Base-by-base conservation (phyloP, 2,113 vertebrate species). In the Neopipo cinnamomea region DNA sequence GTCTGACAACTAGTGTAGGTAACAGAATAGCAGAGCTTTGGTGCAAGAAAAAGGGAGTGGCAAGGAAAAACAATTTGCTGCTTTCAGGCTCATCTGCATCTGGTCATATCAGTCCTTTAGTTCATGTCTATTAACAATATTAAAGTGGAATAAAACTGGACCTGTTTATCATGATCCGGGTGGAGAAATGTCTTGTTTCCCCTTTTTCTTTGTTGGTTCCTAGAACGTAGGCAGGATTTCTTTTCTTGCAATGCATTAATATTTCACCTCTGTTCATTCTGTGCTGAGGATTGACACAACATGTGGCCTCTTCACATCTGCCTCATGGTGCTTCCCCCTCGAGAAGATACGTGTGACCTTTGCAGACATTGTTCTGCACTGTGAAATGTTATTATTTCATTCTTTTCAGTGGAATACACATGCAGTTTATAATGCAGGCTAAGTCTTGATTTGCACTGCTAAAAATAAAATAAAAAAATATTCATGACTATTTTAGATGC, bases 231-330 rank as follows among this genome's bases (percentile, higher is more conserved):
- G 39, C 47, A 68, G 35, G 44, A 35, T 27, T 62, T 91, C 90
- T 83, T 88, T 77, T 42, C 27, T 83, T 77, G 41, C 28, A 76
- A 4, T 35, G n/a, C 72, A 44, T 95, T 88, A 84, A 37, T 94
- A 91, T 96, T 96, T 92, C 62, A 91, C 47, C 27, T 94, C 72
- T 88, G 3, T 76, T 90, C 68, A 19, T 88, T 71, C 61, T 83
- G 66, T 70, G 72, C 67, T 77, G 19, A 74, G 47, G 63, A 59
- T 1, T 88, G 83, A 71, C 8, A 28, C 82, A 93, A 95, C 68
- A 74, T 37, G 50, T 92, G 68, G 65, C 90, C 72, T 91, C 91
- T 88, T 96, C 59, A 77, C 35, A 47, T 89, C 88, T 84, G 88
- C 75, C 88, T 93, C 4, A 2, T 80, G 85, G 63, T 0, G 0